Base-by-base conservation (phyloP, 2,113 vertebrate species). In the Notarius lentiginosus region DNA sequence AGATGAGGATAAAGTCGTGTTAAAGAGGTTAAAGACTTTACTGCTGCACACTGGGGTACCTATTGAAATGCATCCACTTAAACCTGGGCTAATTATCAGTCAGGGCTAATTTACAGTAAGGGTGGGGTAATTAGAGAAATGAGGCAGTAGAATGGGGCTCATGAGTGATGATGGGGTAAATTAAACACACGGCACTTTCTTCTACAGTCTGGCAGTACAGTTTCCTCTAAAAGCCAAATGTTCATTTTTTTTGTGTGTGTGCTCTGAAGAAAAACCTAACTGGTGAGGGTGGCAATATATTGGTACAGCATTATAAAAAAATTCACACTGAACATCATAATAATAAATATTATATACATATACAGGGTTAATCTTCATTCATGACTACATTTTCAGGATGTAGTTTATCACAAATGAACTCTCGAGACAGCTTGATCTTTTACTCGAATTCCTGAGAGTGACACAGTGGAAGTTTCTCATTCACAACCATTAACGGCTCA, bases 101-200 rank as follows among this genome's bases (percentile, higher is more conserved):
- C 93, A 92, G 91, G 91, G 81, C 88, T 90, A 90, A 72, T 93
- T 93, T 95, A 92, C 92, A 94, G 93, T 93, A 90, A 92, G 91
- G 89, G 90, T 90, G 27, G 89, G 89, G 90, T 94, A 91, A 95
- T 95, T 94, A 94, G 90, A 86, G 92, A 91, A 91, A 92, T 92
- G 91, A 93, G 87, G 89, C 34, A 84, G 79, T 86, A 84, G 34
- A 90, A 92, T 88, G 91, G 88, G 90, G 88, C 75, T 87, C 91
- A 93, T 91, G 92, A 91, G 90, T 83, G 68, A 86, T 10, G 85
- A 84, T 75, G 61, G 87, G 84, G 68, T 66, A 84, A 84, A 88
- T 87, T 34, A 84, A 84, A 89, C 82, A 58, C 84, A 77, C 65
- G 84, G 53, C 68, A 86, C 68, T 84, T 34, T 84, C 5, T 5